Percentiles rank a stretch among this genome's conserved stretches.
phyloP scores from a whole-genome alignment of 2,113 vertebrate species.

The Hucho hucho region DNA sequence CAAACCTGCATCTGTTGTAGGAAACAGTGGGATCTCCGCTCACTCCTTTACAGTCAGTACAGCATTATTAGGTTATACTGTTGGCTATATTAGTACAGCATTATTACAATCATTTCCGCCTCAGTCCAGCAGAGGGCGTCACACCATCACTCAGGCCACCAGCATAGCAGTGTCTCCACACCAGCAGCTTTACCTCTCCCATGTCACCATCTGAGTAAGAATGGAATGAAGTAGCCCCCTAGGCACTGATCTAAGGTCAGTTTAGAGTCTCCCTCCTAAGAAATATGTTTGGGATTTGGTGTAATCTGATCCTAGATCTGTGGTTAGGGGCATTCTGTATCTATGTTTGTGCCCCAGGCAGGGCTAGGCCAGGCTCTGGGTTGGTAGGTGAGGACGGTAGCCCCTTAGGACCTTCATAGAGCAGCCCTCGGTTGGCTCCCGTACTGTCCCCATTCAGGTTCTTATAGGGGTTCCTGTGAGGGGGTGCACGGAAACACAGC shows the following conservation, averaged over 20 bases:
- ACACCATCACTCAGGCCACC: background rate
- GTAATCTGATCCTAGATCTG: slow-evolving; percentile 4
- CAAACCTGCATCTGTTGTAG: background rate
- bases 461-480: slow-evolving; percentile 80
- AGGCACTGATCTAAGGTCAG: background rate
- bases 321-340: background rate
- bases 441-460: slow-evolving; percentile 84
- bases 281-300: background rate
- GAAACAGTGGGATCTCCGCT: too few species aligned
- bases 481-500: slow-evolving; percentile 76
- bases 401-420: slow-evolving; percentile 68
- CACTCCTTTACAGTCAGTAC: too few species aligned
- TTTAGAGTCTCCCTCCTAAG: background rate
- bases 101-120: slow-evolving; percentile 19
- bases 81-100: slow-evolving; percentile 1
- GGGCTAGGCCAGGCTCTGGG: slow-evolving; percentile 77
- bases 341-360: slow-evolving; percentile 85
- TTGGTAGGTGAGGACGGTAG: slow-evolving; percentile 55
- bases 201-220: too few species aligned
- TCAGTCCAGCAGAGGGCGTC: slow-evolving; percentile 68
- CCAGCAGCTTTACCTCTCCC: background rate
- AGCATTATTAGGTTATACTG: too few species aligned
- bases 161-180: background rate
- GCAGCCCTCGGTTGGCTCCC: slow-evolving; percentile 57
- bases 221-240: background rate